Conservation (phyloP, 2,888 invertebrate species). For the Zootermopsis nevadensis region DNA sequence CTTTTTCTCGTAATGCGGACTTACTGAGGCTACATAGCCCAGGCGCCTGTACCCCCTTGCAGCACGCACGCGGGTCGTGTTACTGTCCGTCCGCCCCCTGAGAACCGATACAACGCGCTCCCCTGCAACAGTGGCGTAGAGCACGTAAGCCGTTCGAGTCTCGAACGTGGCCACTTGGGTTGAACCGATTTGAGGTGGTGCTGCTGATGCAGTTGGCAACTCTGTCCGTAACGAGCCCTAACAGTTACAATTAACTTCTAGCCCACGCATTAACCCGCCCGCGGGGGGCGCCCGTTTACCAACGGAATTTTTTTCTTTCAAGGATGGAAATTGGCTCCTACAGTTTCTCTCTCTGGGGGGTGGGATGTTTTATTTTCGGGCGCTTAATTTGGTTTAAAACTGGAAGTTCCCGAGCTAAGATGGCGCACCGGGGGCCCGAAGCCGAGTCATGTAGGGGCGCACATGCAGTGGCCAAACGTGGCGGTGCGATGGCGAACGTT, state of each 20-base stretch:
- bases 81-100: neutral
- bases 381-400: constrained; percentile 52
- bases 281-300: constrained; percentile 4
- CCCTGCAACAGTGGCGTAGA: neutral
- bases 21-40: neutral
- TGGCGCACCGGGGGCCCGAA: constrained; percentile 36
- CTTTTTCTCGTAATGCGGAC: too few relatives aligned
- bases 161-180: neutral
- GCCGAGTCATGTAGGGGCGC: constrained; percentile 13
- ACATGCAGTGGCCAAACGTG: neutral
- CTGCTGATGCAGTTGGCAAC: neutral
- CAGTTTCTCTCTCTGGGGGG: constrained; percentile 40
- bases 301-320: constrained; percentile 27
- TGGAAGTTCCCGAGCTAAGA: constrained; percentile 49
- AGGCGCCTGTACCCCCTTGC: neutral
- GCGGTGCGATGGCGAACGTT: too few relatives aligned
- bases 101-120: neutral
- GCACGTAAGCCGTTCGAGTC: neutral
- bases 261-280: constrained; percentile 30
- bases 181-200: too few relatives aligned
- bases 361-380: constrained; percentile 46
- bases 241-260: constrained; percentile 37
- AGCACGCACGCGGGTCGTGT: neutral
- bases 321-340: constrained; percentile 45
- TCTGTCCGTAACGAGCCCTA: constrained; percentile 5